These are phyloP conservation scores for Dolichoris vasculosae DNA, from an alignment of 1,140 invertebrate genomes.

Conservation along the genomic window DNA sequence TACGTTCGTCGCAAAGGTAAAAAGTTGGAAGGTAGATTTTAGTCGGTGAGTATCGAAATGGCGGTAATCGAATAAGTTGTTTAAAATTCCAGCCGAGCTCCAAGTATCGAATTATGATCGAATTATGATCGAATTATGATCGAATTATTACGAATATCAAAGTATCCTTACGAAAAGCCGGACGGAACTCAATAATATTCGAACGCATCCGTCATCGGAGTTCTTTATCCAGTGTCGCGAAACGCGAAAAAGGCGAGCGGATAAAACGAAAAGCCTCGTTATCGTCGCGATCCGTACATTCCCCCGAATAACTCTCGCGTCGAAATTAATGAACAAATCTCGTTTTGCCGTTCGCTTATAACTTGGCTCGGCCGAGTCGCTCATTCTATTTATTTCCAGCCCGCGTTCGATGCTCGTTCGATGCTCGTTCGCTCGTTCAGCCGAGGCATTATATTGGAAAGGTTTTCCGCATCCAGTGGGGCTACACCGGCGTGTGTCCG, in stretches of 20 bases:
- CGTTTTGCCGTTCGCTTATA: conserved; percentile 13
- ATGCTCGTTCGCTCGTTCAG: neutral
- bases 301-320: conserved; percentile 1
- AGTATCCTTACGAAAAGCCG: neutral
- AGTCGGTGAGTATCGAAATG: neutral
- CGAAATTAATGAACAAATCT: conserved; percentile 44
- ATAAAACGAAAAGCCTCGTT: conserved; percentile 38
- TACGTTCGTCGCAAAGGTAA: neutral
- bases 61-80: neutral
- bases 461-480: conserved; percentile 10
- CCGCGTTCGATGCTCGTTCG: too few species aligned
- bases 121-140: neutral
- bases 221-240: neutral
- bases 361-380: neutral
- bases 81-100: neutral
- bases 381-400: conserved; percentile 40
- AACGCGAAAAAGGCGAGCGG: neutral
- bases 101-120: neutral
- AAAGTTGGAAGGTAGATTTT: neutral
- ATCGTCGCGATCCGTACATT: neutral
- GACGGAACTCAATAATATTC: neutral
- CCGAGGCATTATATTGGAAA: conserved; percentile 26
- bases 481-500: neutral
- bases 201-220: neutral
- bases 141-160: too few species aligned